These are phyloP conservation scores for Papilio aristodemus DNA, from an alignment of 1,140 invertebrate species.

Conservation along the genomic window DNA sequence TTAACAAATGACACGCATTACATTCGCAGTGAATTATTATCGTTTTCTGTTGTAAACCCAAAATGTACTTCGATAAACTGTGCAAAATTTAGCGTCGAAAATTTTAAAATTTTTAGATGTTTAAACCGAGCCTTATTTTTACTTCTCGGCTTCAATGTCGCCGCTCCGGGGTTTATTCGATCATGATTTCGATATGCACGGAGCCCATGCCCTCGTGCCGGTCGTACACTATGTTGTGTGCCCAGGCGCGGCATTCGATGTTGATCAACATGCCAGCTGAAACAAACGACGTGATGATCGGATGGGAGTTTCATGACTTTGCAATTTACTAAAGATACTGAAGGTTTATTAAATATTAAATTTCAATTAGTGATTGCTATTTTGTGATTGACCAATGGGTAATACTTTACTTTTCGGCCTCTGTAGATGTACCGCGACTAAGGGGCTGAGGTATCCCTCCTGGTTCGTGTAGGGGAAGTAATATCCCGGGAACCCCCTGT, in stretches of 20 bases:
- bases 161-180: conserved; percentile 83
- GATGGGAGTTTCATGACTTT: too few relatives aligned
- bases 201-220: conserved; percentile 87
- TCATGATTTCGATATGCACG: conserved; percentile 92
- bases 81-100: not conserved
- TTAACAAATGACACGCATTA: too few relatives aligned
- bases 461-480: conserved; percentile 90
- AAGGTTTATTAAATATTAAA: too few relatives aligned
- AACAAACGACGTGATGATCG: not conserved
- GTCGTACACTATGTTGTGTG: conserved; percentile 90
- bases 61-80: too few relatives aligned
- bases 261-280: conserved; percentile 87
- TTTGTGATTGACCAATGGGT: too few relatives aligned
- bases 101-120: not conserved
- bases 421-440: conserved; percentile 93
- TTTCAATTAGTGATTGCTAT: too few relatives aligned
- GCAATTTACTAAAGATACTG: too few relatives aligned
- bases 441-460: conserved; percentile 91
- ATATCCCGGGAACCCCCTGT: conserved; percentile 87
- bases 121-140: not conserved
- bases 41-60: too few relatives aligned
- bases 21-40: too few relatives aligned
- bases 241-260: conserved; percentile 94
- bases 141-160: not conserved
- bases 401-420: conserved; percentile 86